phyloP scores from a whole-genome alignment of 2,888 invertebrate genomes.

The Nineta flava region DNA sequence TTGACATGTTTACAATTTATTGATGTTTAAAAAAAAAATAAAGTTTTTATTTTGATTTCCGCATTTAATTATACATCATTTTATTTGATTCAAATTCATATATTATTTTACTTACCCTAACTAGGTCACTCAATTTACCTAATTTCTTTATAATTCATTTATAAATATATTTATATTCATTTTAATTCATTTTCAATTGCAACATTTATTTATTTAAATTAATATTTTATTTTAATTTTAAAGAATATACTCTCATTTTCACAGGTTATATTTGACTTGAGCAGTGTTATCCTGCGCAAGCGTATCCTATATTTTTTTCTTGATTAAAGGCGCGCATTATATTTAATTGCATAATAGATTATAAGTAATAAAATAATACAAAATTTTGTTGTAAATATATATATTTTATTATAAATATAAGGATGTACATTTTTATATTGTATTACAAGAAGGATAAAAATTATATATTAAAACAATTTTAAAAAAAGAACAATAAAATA shows the following conservation, averaged over 20 bases:
- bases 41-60: not conserved
- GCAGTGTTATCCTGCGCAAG: not conserved
- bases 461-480: too few species aligned
- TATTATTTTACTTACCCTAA: not conserved
- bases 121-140: not conserved
- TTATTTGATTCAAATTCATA: not conserved
- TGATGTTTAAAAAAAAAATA: not conserved
- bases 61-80: not conserved
- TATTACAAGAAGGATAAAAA: too few species aligned
- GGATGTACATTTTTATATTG: too few species aligned
- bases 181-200: not conserved
- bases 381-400: too few species aligned
- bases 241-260: not conserved
- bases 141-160: not conserved
- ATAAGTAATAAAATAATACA: too few species aligned
- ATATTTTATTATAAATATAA: too few species aligned
- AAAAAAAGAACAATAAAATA: too few species aligned
- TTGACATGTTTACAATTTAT: not conserved
- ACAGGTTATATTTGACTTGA: slow-evolving; percentile 1
- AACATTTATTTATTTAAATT: not conserved
- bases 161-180: not conserved
- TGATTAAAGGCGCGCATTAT: not conserved
- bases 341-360: not conserved
- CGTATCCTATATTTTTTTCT: not conserved
- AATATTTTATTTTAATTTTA: not conserved